These are phyloP conservation scores for Nemurella pictetii DNA, from an alignment of 2,888 invertebrate genomes.

Conservation along the genomic window DNA sequence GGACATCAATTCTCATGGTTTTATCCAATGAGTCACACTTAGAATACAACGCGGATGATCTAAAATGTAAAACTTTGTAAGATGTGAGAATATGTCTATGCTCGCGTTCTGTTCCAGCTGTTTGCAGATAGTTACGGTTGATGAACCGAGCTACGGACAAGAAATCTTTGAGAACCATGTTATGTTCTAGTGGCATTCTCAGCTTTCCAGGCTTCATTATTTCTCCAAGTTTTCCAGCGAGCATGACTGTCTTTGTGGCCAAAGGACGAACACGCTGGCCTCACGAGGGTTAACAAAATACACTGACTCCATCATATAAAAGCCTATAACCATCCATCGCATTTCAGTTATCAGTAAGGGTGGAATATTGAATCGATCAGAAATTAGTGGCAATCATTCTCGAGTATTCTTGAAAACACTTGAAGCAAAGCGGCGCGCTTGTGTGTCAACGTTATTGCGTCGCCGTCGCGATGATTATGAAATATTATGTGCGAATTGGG, in stretches of 20 bases:
- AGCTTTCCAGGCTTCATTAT: not conserved
- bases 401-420: slow-evolving; percentile 7
- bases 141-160: too few relatives aligned
- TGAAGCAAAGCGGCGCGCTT: not conserved
- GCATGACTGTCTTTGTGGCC: not conserved
- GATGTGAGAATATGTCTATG: too few relatives aligned
- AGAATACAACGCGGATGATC: too few relatives aligned
- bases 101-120: too few relatives aligned
- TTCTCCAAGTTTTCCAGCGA: not conserved
- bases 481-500: not conserved
- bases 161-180: too few relatives aligned
- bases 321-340: not conserved
- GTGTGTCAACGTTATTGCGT: slow-evolving; percentile 3
- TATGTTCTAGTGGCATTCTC: too few relatives aligned
- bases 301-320: not conserved
- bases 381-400: slow-evolving; percentile 31
- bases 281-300: not conserved
- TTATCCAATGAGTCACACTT: too few relatives aligned
- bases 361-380: not conserved
- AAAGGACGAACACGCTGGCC: not conserved
- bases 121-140: too few relatives aligned
- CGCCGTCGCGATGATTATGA: not conserved
- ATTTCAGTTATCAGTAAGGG: too few relatives aligned
- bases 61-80: too few relatives aligned
- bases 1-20: too few relatives aligned